Base-by-base conservation (phyloP, 2,113 vertebrate genomes). In the Toxotes chatareus region DNA sequence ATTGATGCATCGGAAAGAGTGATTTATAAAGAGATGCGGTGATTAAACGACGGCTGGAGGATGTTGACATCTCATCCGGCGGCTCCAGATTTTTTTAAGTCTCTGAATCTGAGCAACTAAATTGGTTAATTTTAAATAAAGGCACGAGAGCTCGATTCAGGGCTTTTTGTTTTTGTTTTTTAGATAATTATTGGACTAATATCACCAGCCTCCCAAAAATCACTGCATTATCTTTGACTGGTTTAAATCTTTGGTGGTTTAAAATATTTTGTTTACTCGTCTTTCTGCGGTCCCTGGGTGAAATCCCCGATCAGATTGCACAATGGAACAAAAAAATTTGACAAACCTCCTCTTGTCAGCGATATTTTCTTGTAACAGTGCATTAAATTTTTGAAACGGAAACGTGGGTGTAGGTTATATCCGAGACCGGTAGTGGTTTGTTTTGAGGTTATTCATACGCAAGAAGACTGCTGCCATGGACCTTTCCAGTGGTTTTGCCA, bases 231-330 rank as follows among this genome's bases (percentile, higher is more conserved):
- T 47, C 0, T 56, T 21, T 31, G 4, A 1, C 6, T 56, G 0
- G 7, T 72, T 36, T 32, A 7, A 34, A n/a, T n/a, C n/a, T 27
- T 1, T 0, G 38, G 7, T 21, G 6, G 6, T n/a, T 55, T 27
- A 3, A 17, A 1, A 4, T 21, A 11, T 70, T 51, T 14, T 27
- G 31, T 53, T 42, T 62, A 4, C 61, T 75, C 23, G 34, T 4
- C 32, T 67, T 31, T 34, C 8, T 65, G 62, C 16, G 19, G 65
- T 9, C 14, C 4, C 2, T 17, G 32, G 2, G 73, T 73, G 62
- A 88, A 91, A 82, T 80, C 83, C 83, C 89, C 68, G 1, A 60
- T 34, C 46, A 47, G 3, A 53, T 64, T 70, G 23, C 72, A 84
- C 55, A 71, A n/a, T 32, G 73, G 80, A 84, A 74, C 44, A 46